Base-by-base conservation (phyloP, 2,113 vertebrate species). In the Peromyscus polionotus region DNA sequence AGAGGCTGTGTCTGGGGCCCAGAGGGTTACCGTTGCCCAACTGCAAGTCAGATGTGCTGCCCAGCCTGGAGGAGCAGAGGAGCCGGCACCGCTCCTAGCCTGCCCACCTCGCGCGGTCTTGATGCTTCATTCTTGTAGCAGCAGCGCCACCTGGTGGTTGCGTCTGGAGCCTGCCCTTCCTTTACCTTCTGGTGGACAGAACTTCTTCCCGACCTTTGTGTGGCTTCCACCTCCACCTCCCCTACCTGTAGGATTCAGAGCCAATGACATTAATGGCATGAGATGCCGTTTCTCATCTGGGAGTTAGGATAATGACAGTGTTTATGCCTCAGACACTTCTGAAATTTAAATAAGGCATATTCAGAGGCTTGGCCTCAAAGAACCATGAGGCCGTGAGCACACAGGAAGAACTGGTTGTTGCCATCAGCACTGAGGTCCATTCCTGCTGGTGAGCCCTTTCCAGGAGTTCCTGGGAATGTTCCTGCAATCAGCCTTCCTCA, bases 111-210 rank as follows among this genome's bases (percentile, higher is more conserved):
- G 0, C 17, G 14, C 48, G 22, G 9, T 1, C 24, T 0, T 19
- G 31, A 14, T 20, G 2, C 9, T 24, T 9, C 85, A 5, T 73
- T 54, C 61, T 45, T 68, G 61, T 1, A 12, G 81, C 70, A 48
- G 85, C 97, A 95, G 90, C 54, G 36, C 96, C 97, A 88, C 81
- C 95, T 90, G 94, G 92, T 86, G 97, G 61, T 61, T 36, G 0
- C 9, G 20, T 12, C 0, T 0, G 42, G 22, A 20, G 33, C 39
- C 39, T 7, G 13, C 54, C 42, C 83, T 57, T 67, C 39, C 57
- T 75, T n/a, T 68, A 20, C 61, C 4, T 39, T 26, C 76, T 19
- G 28, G 39, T 3, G 11, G 42, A 14, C 14, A 54, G 31, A 13
- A 57, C 65, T 59, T 68, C 16, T 16, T 67, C 31, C 28, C 31